Base-by-base conservation (phyloP, 2,113 vertebrate species). In the Actenoides lindsayi region DNA sequence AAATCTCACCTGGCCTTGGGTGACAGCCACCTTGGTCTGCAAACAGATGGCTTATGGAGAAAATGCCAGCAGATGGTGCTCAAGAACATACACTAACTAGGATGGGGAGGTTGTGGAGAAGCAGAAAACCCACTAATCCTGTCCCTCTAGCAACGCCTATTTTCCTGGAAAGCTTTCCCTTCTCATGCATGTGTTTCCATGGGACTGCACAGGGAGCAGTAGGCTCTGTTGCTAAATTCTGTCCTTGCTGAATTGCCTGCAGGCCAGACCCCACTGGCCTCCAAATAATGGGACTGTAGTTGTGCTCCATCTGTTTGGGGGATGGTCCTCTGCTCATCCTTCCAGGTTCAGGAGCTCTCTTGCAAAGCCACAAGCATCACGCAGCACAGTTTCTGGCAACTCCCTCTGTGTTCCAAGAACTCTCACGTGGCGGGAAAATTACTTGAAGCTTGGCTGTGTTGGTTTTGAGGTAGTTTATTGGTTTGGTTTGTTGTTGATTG, bases 51-150 rank as follows among this genome's bases (percentile, higher is more conserved):
- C 31, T 84, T 17, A 11, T 19, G 57, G 76, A 78, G 48, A 10
- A 68, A 39, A 11, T 60, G 53, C 93, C 94, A 94, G 96, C 91
- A 97, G 95, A 73, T 94, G 89, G 94, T 89, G 94, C 93, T 94
- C 51, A 85, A 86, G 93, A 82, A 89, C 80, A 11, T 3, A n/a
- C 56, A 19, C 48, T 27, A 27, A 16, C 16, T 3, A 6, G 67
- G 48, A 11, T 13, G 6, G 16, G 44, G 39, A 41, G 21, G 19
- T 33, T 51, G 30, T 54, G 64, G 41, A 78, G 74, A 73, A 57
- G 57, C 75, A 54, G 67, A 23, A 65, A 57, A 75, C 4, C 0
- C 2, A 1, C 30, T 54, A 59, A 21, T 39, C 15, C 25, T 6
- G 44, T 50, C 7, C 53, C 59, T 68, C n/a, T 31, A 39, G 67